phyloP scores from a whole-genome alignment of 2,797 vertebrate species.

The Coendou prehensilis region DNA sequence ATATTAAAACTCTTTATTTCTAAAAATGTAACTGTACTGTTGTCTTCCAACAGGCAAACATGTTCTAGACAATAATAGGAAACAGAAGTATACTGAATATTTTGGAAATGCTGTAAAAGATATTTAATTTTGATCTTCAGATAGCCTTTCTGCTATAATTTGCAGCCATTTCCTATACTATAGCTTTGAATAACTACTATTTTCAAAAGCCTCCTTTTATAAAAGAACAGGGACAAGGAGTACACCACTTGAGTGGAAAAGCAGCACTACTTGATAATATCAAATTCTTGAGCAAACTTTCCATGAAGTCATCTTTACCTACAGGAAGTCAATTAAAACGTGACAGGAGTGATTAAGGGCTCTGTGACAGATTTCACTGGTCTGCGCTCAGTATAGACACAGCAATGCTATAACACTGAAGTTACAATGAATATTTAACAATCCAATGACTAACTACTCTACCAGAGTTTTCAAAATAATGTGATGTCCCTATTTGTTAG shows the following conservation, averaged over 20 bases:
- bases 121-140: conserved; percentile 77
- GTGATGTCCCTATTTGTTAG: conserved; percentile 96
- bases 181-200: conserved; percentile 65
- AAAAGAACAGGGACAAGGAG: conserved; percentile 10
- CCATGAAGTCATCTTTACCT: conserved; percentile 95
- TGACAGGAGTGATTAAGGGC: conserved; percentile 96
- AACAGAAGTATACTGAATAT: conserved; percentile 45
- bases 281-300: conserved; percentile 93
- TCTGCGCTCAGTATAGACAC: conserved; percentile 91
- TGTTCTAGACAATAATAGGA: not conserved
- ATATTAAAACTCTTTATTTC: conserved; percentile 18
- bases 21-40: not conserved
- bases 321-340: conserved; percentile 97
- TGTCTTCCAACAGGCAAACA: not conserved
- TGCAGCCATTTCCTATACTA: conserved; percentile 1
- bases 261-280: conserved; percentile 84
- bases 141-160: conserved; percentile 65
- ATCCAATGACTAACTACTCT: conserved; percentile 94
- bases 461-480: conserved; percentile 96
- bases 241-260: conserved; percentile 66
- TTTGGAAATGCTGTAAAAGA: conserved; percentile 75
- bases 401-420: conserved; percentile 93
- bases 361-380: conserved; percentile 94
- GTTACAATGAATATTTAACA: conserved; percentile 98
- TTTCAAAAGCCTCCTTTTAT: conserved; percentile 72